phyloP scores from a whole-genome alignment of 2,797 vertebrate genomes.

The Knipowitschia caucasica region DNA sequence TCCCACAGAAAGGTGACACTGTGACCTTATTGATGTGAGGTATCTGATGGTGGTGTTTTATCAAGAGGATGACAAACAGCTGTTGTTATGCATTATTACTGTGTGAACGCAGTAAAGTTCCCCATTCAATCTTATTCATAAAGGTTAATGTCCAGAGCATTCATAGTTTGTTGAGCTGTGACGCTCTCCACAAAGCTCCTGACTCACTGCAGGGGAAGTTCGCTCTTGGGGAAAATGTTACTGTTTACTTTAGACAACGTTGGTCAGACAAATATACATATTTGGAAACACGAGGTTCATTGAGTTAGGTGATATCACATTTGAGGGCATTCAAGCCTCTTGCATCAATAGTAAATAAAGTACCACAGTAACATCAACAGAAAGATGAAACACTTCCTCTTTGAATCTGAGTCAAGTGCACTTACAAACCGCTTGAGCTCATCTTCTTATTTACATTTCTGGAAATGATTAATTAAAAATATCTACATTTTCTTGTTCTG shows the following conservation, averaged over 20 bases:
- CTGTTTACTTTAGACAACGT: conserved; percentile 50
- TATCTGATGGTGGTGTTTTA: too few relatives aligned
- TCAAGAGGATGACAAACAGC: too few relatives aligned
- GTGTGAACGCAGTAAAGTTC: too few relatives aligned
- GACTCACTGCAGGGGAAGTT: conserved; percentile 67
- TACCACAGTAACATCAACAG: background rate
- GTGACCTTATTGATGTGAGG: too few relatives aligned
- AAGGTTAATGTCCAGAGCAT: too few relatives aligned
- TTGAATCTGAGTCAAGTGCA: background rate
- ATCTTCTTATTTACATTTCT: background rate
- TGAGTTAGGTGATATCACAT: background rate
- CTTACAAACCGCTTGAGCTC: too few relatives aligned
- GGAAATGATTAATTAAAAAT: too few relatives aligned
- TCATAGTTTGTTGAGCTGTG: too few relatives aligned
- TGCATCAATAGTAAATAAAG: background rate
- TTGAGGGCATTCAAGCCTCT: background rate
- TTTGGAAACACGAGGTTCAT: background rate
- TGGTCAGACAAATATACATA: conserved; percentile 17
- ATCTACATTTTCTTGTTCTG: too few relatives aligned
- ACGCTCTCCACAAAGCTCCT: conserved; percentile 28
- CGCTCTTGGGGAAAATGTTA: conserved; percentile 48
- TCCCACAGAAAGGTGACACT: too few relatives aligned
- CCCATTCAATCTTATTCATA: too few relatives aligned
- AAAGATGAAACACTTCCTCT: background rate
- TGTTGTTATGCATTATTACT: too few relatives aligned